phyloP scores from a whole-genome alignment of 2,797 vertebrate species.

The Phrynocephalus guinanensis region DNA sequence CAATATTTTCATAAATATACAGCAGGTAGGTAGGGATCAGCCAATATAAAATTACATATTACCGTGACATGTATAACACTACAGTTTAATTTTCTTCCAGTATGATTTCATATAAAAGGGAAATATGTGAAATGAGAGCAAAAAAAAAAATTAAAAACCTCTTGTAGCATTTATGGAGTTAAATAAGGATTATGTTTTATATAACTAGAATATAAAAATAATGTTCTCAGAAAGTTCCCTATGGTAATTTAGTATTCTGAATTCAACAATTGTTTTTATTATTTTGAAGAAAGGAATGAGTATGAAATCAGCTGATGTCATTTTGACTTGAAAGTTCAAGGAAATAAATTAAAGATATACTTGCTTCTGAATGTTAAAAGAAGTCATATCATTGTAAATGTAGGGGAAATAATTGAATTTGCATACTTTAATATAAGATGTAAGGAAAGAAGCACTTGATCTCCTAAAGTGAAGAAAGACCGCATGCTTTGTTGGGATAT shows the following conservation, averaged over 20 bases:
- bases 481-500: constrained; percentile 14
- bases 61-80: not conserved
- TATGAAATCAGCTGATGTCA: not conserved
- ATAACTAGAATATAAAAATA: not conserved
- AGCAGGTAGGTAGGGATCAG: not conserved
- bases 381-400: constrained; percentile 16
- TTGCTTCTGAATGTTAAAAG: constrained; percentile 14
- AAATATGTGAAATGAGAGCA: not conserved
- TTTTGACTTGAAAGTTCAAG: constrained; percentile 10
- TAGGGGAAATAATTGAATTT: constrained; percentile 25
- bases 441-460: constrained; percentile 9
- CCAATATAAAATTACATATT: constrained; percentile 5
- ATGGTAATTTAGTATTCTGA: not conserved
- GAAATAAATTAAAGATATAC: not conserved
- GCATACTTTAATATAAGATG: constrained; percentile 25
- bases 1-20: not conserved
- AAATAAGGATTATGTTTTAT: not conserved
- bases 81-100: not conserved
- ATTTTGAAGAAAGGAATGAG: not conserved
- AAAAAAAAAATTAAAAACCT: not conserved
- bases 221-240: not conserved
- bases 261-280: constrained; percentile 1
- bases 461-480: constrained; percentile 10
- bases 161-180: not conserved
- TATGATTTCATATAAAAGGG: not conserved